phyloP scores from a whole-genome alignment of 2,113 vertebrate genomes.

The Oxyura jamaicensis region DNA sequence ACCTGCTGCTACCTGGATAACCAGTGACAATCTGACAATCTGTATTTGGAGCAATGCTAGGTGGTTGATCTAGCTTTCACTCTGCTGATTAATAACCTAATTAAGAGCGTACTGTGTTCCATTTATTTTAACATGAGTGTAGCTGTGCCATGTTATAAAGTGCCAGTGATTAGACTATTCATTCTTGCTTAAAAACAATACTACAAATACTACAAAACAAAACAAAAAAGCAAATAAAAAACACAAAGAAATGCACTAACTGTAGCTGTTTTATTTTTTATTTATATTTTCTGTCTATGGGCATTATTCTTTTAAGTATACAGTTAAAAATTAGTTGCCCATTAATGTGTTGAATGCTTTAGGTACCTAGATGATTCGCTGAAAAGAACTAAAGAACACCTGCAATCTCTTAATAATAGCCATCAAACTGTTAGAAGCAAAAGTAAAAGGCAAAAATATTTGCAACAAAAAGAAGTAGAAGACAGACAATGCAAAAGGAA shows the following conservation, averaged over 20 bases:
- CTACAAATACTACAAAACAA: neutral
- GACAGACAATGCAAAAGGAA: slow-evolving; percentile 19
- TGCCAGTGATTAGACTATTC: neutral
- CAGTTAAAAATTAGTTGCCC: slow-evolving; percentile 24
- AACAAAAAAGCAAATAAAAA: neutral
- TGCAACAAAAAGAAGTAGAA: slow-evolving; percentile 16
- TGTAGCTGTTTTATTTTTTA: neutral
- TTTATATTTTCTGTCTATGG: slow-evolving; percentile 24
- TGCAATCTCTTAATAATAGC: slow-evolving; percentile 56
- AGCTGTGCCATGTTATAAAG: neutral
- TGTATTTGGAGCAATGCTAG: neutral
- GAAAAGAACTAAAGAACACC: slow-evolving; percentile 35
- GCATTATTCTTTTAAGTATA: neutral
- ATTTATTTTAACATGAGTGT: slow-evolving; percentile 26
- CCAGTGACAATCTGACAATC: neutral
- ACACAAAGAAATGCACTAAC: neutral
- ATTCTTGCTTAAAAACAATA: slow-evolving; percentile 1
- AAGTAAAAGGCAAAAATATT: slow-evolving; percentile 42
- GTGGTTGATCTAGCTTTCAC: slow-evolving; percentile 12
- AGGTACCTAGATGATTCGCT: neutral
- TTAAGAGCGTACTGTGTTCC: slow-evolving; percentile 8
- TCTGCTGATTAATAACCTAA: slow-evolving; percentile 37
- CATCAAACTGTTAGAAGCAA: slow-evolving; percentile 33
- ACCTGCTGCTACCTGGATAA: neutral
- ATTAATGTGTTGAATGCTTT: slow-evolving; percentile 25